phyloP scores from a whole-genome alignment of 1,140 invertebrate genomes.

The Pemphigus obesinymphae region DNA sequence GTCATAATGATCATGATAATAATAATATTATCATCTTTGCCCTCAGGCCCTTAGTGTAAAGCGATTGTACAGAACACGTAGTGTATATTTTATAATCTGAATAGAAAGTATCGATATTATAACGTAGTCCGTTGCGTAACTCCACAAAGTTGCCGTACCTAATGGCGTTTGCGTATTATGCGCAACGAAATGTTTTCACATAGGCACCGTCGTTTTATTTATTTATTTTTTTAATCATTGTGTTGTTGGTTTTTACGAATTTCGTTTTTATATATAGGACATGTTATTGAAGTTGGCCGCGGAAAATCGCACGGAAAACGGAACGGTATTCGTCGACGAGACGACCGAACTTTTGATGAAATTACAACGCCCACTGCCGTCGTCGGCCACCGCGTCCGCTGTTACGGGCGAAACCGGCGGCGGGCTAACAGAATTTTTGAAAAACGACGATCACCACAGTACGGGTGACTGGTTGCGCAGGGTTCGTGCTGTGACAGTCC shows the following conservation, averaged over 20 bases:
- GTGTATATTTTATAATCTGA: background rate
- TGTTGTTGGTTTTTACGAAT: background rate
- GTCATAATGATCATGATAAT: background rate
- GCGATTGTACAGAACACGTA: background rate
- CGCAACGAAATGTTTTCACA: background rate
- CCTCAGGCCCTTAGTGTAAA: background rate
- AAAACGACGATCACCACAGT: background rate
- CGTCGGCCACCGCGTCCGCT: background rate
- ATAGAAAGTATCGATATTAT: slow-evolving; percentile 22
- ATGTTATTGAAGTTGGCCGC: background rate
- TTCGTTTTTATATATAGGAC: background rate
- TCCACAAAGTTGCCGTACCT: background rate
- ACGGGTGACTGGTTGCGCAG: background rate
- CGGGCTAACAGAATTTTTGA: background rate
- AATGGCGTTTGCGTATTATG: background rate
- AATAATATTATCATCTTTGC: background rate
- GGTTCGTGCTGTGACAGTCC: background rate
- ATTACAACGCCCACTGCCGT: background rate
- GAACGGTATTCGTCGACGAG: background rate
- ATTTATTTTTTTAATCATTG: background rate
- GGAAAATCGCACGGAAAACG: background rate
- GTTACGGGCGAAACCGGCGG: background rate
- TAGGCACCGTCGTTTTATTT: background rate
- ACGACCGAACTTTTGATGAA: background rate
- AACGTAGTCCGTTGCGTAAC: background rate